Evolutionary conservation across 2,797 vertebrate genomes (phyloP).

Genomic region (Argyrosomus regius): DNA sequence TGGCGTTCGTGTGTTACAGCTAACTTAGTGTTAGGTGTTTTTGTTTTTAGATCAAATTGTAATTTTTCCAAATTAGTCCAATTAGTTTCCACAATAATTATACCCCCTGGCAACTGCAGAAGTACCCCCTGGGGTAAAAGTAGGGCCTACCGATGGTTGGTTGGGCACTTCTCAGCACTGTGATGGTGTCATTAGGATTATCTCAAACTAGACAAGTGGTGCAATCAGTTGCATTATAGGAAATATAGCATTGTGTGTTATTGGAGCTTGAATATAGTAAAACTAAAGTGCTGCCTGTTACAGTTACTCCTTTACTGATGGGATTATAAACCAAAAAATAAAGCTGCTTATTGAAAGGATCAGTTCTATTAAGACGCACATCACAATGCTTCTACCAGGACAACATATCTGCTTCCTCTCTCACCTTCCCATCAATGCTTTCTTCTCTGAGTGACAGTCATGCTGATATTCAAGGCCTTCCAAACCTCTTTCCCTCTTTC

Average conservation of each 20-base stretch:
- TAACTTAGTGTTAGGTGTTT: background rate
- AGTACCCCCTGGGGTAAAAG: no score
- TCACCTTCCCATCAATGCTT: conserved; percentile 43
- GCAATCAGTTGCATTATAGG: background rate
- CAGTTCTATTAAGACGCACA: background rate
- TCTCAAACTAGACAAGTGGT: background rate
- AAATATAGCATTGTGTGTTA: conserved; percentile 9
- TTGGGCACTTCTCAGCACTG: background rate
- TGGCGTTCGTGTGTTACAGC: background rate
- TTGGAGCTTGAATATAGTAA: background rate
- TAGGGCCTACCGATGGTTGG: background rate
- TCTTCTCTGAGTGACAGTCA: conserved; percentile 69
- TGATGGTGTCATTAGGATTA: background rate
- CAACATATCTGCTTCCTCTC: background rate
- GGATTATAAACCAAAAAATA: conserved; percentile 9
- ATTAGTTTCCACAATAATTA: background rate
- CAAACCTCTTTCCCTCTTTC: conserved; percentile 59
- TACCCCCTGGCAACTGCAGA: background rate
- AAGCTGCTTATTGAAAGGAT: conserved; percentile 14
- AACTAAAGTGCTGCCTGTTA: conserved; percentile 23
- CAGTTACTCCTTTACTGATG: conserved; percentile 28
- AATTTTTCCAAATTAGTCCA: background rate
- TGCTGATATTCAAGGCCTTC: conserved; percentile 61
- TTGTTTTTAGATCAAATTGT: background rate
- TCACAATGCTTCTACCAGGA: conserved; percentile 6